Evolutionary conservation across 2,797 vertebrate genomes (phyloP), one percentile per base, ranked within the genome.

Genomic region (Cetoscarus ocellatus): DNA sequence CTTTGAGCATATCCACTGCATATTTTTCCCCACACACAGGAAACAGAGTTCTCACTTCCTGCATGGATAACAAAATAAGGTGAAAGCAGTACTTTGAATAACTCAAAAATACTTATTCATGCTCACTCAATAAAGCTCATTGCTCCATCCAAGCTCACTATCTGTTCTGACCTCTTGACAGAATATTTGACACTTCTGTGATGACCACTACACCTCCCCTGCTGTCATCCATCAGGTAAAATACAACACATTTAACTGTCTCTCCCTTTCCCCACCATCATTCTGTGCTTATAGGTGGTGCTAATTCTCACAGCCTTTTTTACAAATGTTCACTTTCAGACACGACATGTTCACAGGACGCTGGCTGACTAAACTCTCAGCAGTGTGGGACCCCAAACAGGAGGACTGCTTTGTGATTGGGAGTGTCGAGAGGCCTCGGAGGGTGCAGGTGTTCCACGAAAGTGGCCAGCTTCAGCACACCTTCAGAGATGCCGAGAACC

Each of bases 1-100:
- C 75, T 0, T 93, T 75, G 55, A 94, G 91, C 19, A 87, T 96
- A 8, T 88, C 89, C 58, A 95, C 95, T 0, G 96, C 96, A 0
- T 97, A 95, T 72, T 99, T 98, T 90, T 99, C 97, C 1, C 96
- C 97, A 3, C n/a, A 51, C 2, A 95, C 95, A 0, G 97, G 97
- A 8, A 95, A 88, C 92, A 85, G 93, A 72, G 89, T 98, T 10
- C 92, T 98, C 68, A 97, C 96, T 0, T 89, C 95, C 19, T 95
- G 96, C 66, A 84, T 94, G 47, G 97, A 97, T 34, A 77, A 95
- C 81, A 67, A 10, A 0, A 91, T 98, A 70, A 96, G 97, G 96
- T 98, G 79, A 87, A 75, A 10, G 6, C 1, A 39, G 27, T 39
- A 18, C 10, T 63, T 66, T 12, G 1, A 38, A 8, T 14, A 15